These are phyloP conservation scores for Epirrhoe alternata DNA, from an alignment of 2,888 invertebrate genomes.

Conservation along the genomic window DNA sequence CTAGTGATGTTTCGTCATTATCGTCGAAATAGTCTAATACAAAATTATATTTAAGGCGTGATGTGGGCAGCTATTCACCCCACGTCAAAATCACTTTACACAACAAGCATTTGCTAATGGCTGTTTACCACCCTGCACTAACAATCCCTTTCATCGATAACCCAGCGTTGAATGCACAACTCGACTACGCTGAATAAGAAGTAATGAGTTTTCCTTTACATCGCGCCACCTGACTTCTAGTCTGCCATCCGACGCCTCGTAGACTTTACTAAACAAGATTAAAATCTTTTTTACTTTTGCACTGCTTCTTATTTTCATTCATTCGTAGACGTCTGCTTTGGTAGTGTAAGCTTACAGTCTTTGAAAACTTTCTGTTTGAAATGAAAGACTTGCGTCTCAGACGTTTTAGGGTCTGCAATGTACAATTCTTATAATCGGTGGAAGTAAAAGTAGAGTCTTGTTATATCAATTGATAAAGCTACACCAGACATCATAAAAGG, in stretches of 20 bases:
- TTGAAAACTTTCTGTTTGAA: conserved; percentile 36
- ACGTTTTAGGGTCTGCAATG: conserved; percentile 22
- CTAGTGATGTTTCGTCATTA: no score
- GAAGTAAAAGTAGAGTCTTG: background rate
- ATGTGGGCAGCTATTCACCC: background rate
- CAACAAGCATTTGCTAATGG: conserved; percentile 31
- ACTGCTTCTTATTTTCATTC: conserved; percentile 48
- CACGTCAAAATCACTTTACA: conserved; percentile 28
- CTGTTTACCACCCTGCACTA: conserved; percentile 35
- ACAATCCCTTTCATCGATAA: conserved; percentile 54
- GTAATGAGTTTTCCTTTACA: conserved; percentile 83
- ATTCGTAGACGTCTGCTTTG: conserved; percentile 40
- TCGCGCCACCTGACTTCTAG: conserved; percentile 76
- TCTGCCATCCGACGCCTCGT: conserved; percentile 64
- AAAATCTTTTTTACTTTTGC: conserved; percentile 68
- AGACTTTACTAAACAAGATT: conserved; percentile 77
- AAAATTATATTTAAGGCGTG: background rate
- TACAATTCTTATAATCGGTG: background rate
- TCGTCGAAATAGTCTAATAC: background rate
- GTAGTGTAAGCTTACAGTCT: conserved; percentile 39
- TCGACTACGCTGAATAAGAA: conserved; percentile 72
- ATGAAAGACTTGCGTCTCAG: conserved; percentile 20
- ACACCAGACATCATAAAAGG: no score
- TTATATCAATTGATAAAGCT: background rate
- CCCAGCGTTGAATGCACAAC: conserved; percentile 53